Conservation (phyloP, 2,888 invertebrate genomes). For the Drosophila dives region DNA sequence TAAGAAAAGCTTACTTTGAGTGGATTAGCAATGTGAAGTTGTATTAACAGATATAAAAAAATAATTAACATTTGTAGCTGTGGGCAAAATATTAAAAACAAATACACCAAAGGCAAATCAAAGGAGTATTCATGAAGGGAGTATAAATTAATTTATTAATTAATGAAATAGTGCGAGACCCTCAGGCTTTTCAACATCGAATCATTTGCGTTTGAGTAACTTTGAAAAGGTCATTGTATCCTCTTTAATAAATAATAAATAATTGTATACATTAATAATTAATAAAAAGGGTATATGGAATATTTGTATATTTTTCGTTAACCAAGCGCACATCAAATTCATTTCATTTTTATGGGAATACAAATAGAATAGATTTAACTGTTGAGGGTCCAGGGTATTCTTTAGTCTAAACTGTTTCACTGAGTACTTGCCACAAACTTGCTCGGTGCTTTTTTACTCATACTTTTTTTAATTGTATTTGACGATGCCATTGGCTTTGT, state of each 20-base stretch:
- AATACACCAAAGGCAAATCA: neutral
- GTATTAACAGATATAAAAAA: conserved; percentile 30
- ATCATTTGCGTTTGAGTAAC: neutral
- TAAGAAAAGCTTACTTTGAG: conserved; percentile 5
- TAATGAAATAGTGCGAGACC: neutral
- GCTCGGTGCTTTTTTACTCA: conserved; percentile 18
- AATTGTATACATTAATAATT: too few species aligned
- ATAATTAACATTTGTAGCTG: conserved; percentile 18
- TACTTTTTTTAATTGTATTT: conserved; percentile 48
- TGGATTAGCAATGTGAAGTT: conserved; percentile 12
- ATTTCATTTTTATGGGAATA: neutral
- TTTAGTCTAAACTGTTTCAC: neutral
- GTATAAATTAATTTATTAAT: conserved; percentile 3
- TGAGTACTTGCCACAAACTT: neutral
- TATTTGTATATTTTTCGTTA: neutral
- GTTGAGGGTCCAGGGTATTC: neutral
- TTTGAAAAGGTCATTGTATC: neutral
- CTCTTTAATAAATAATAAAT: too few species aligned
- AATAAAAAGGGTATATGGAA: too few species aligned
- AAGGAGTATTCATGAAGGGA: neutral
- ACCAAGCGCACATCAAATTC: neutral
- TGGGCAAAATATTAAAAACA: neutral
- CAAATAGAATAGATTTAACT: neutral
- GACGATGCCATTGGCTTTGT: conserved; percentile 24
- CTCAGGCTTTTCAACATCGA: neutral